Percentiles rank a stretch among this genome's conserved stretches.
These are phyloP conservation scores for Castor canadensis DNA, from an alignment of 2,113 vertebrate species.

Conservation along the genomic window DNA sequence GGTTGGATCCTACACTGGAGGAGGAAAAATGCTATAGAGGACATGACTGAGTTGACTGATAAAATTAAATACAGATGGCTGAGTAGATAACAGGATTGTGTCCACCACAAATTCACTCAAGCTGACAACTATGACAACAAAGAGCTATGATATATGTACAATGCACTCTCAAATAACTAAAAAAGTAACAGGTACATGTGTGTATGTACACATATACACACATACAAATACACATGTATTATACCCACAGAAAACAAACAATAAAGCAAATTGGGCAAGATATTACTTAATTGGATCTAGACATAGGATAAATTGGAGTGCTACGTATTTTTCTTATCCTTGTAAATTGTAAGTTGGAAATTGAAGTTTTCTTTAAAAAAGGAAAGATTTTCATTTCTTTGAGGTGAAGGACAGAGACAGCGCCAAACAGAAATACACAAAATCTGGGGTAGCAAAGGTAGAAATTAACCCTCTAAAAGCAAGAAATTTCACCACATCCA, in stretches of 20 bases:
- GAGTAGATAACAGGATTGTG: neutral
- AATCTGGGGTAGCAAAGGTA: fast-evolving
- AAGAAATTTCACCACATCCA: neutral
- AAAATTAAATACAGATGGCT: neutral
- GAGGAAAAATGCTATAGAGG: neutral
- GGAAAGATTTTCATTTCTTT: neutral
- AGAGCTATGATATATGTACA: neutral
- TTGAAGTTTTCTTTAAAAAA: neutral
- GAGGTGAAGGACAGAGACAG: neutral
- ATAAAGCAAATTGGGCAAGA: neutral
- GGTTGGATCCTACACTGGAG: neutral
- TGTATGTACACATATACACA: neutral
- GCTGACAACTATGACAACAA: neutral
- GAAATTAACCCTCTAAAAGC: neutral
- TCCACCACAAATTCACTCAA: neutral
- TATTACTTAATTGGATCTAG: neutral
- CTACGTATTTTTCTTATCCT: neutral
- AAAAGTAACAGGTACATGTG: neutral
- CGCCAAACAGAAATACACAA: neutral
- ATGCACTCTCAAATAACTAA: neutral
- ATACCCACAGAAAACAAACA: neutral
- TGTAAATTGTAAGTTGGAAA: neutral
- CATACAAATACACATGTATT: fast-evolving
- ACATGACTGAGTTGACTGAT: neutral
- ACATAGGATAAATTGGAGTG: neutral